phyloP scores from a whole-genome alignment of 2,113 vertebrate genomes.

The Agelaius tricolor region DNA sequence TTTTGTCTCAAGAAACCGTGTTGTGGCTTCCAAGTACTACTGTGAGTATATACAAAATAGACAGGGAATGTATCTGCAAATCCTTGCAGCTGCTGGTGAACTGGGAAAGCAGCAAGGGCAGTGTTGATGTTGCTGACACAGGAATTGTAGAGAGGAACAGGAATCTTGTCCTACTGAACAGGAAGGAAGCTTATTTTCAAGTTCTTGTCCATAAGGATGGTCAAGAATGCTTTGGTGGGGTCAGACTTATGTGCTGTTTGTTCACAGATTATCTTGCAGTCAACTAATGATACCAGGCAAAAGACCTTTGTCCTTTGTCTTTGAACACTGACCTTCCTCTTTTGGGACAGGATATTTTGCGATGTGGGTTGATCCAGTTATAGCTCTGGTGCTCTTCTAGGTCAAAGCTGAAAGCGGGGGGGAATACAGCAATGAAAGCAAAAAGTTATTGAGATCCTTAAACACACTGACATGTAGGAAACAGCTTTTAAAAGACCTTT shows the following conservation, averaged over 20 bases:
- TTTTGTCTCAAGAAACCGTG: constrained; percentile 6
- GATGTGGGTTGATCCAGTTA: background rate
- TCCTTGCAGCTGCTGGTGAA: background rate
- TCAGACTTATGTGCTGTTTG: background rate
- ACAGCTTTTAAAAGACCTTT: constrained; percentile 26
- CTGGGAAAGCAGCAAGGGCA: background rate
- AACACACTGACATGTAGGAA: constrained; percentile 18
- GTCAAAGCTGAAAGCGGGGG: constrained; percentile 4
- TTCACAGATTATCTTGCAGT: background rate
- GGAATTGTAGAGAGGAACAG: background rate
- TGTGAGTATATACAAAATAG: background rate
- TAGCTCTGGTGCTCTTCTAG: background rate
- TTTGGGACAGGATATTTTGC: constrained; percentile 28
- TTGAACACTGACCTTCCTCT: constrained; percentile 23
- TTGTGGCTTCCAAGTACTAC: background rate
- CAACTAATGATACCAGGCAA: background rate
- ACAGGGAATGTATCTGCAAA: background rate
- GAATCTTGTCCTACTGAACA: background rate
- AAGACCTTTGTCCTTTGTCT: background rate
- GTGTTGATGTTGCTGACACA: background rate
- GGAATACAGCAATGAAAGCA: background rate
- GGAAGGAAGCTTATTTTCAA: constrained; percentile 49
- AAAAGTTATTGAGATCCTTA: background rate
- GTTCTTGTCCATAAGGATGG: background rate
- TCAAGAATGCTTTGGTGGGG: background rate